A percentile compares a stretch with the other conserved stretches of the same genome.
phyloP scores from a whole-genome alignment of 2,113 vertebrate genomes.

The Rhinoderma darwinii region DNA sequence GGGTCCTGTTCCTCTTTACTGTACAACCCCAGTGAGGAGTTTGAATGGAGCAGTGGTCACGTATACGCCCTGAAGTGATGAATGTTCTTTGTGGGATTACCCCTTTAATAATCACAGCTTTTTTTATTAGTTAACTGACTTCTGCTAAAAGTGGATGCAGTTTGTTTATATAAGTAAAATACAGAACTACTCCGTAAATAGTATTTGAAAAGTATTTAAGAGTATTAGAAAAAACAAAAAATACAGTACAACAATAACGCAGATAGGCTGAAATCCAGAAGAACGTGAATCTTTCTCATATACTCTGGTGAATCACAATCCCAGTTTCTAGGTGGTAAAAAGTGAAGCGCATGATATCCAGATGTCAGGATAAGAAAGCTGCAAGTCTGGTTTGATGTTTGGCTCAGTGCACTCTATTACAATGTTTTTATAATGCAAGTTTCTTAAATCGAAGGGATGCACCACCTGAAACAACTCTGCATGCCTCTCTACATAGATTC shows the following conservation, averaged over 20 bases:
- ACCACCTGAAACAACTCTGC: not conserved
- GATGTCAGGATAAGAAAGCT: not conserved
- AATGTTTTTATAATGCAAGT: too few relatives aligned
- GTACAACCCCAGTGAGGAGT: too few relatives aligned
- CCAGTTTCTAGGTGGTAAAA: slow-evolving; percentile 19
- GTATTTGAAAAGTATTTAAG: not conserved
- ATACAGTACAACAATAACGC: not conserved
- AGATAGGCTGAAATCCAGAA: not conserved
- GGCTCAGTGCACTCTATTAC: not conserved
- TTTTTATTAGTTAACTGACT: too few relatives aligned
- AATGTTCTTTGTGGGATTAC: too few relatives aligned
- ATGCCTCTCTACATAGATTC: too few relatives aligned
- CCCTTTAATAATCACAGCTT: too few relatives aligned
- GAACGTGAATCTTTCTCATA: not conserved
- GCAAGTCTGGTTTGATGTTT: not conserved
- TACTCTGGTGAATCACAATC: not conserved
- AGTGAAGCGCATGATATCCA: not conserved
- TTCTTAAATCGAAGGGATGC: not conserved
- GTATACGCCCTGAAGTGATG: too few relatives aligned
- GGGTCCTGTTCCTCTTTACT: too few relatives aligned
- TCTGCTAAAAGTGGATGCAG: too few relatives aligned
- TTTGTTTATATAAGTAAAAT: too few relatives aligned
- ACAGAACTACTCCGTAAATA: too few relatives aligned
- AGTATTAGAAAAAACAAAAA: not conserved
- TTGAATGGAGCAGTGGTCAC: too few relatives aligned